Evolutionary conservation across 2,113 vertebrate genomes (phyloP).

Genomic region (Dicerorhinus sumatrensis): DNA sequence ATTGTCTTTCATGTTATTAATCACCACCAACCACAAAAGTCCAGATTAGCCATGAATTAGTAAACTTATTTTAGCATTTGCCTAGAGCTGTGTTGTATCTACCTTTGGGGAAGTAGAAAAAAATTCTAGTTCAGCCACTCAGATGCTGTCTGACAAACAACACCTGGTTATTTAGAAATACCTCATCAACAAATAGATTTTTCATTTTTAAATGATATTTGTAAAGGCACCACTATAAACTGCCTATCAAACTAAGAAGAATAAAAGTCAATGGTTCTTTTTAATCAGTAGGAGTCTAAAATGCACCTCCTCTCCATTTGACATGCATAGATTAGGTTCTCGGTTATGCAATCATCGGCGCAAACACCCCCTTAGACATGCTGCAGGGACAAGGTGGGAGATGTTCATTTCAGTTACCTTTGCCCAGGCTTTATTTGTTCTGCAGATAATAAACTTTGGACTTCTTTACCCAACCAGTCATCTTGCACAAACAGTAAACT

Average conservation of each 20-base stretch:
- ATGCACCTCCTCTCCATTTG: background rate
- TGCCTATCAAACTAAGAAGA: background rate
- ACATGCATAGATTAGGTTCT: background rate
- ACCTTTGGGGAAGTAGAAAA: background rate
- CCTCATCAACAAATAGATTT: background rate
- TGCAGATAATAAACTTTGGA: slow-evolving; percentile 78
- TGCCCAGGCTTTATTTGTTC: slow-evolving; percentile 80
- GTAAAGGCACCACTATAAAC: background rate
- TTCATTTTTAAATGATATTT: background rate
- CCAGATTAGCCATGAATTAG: background rate
- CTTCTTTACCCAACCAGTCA: slow-evolving; percentile 79
- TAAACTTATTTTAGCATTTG: background rate
- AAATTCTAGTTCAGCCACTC: background rate
- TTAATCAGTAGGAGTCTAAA: background rate
- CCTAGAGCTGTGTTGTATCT: background rate
- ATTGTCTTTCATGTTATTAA: background rate
- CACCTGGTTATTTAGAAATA: background rate
- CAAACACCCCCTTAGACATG: slow-evolving; percentile 73
- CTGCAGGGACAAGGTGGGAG: slow-evolving; percentile 72
- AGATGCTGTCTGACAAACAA: background rate
- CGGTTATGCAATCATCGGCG: slow-evolving; percentile 42
- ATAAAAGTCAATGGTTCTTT: background rate
- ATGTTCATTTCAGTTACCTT: slow-evolving; percentile 69
- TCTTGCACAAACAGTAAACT: slow-evolving; percentile 74
- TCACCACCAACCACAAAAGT: background rate